Evolutionary conservation across 2,888 invertebrate species (phyloP).

Genomic region (Amiota communis): DNA sequence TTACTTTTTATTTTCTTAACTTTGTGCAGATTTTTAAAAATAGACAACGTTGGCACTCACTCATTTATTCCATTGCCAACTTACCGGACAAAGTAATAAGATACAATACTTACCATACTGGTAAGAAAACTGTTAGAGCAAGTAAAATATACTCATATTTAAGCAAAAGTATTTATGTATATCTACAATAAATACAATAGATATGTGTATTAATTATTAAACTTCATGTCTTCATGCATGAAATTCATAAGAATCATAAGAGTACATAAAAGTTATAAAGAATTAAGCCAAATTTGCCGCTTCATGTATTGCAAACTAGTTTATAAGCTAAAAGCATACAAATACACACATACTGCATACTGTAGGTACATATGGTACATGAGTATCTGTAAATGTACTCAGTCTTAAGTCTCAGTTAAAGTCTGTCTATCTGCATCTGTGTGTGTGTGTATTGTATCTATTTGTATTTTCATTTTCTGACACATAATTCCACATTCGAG

Average conservation of each 20-base stretch:
- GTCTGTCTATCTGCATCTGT: not conserved
- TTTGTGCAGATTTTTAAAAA: not conserved
- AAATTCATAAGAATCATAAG: not conserved
- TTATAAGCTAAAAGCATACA: conserved; percentile 2
- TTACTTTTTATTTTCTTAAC: conserved; percentile 29
- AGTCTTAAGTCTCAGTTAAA: too few relatives aligned
- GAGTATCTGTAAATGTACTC: conserved; percentile 41
- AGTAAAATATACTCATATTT: not conserved
- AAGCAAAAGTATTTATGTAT: not conserved
- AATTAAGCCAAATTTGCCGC: conserved; percentile 65
- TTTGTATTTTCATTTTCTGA: conserved; percentile 65
- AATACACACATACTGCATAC: too few relatives aligned
- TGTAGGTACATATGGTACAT: too few relatives aligned
- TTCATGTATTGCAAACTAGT: conserved; percentile 53
- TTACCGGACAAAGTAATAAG: not conserved
- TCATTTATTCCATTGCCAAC: not conserved
- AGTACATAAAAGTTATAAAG: conserved; percentile 23
- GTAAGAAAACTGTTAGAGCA: too few relatives aligned
- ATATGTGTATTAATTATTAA: not conserved
- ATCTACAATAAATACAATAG: not conserved
- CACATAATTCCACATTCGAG: conserved; percentile 66
- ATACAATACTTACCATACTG: too few relatives aligned
- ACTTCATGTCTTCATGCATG: not conserved
- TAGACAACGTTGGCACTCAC: not conserved
- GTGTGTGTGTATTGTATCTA: conserved; percentile 42